These are phyloP conservation scores for Polypedilum pembai DNA, from an alignment of 1,140 invertebrate species.

Conservation along the genomic window DNA sequence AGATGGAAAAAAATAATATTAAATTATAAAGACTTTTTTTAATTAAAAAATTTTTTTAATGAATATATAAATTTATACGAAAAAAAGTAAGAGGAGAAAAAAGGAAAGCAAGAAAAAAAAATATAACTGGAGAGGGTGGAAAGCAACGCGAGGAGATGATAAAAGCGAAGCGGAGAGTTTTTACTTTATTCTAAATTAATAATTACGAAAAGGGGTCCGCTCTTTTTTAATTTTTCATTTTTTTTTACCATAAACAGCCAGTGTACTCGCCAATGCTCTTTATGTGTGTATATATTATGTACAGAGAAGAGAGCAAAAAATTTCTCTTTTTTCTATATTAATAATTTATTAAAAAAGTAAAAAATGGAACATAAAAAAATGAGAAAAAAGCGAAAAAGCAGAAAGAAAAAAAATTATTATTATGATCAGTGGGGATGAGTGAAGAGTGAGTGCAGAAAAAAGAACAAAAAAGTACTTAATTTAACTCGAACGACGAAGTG, in stretches of 20 bases:
- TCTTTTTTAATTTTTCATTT: constrained; percentile 20
- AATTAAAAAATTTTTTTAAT: constrained; percentile 28
- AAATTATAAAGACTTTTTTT: constrained; percentile 26
- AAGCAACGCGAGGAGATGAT: background rate
- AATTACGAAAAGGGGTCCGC: constrained; percentile 15
- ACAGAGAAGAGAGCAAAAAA: background rate
- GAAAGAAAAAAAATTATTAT: background rate
- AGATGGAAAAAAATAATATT: constrained; percentile 28
- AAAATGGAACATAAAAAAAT: constrained; percentile 28
- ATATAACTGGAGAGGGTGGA: background rate
- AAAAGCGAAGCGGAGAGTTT: constrained; percentile 12
- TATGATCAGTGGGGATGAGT: background rate
- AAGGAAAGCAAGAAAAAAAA: background rate
- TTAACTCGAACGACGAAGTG: constrained; percentile 9
- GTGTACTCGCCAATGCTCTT: background rate
- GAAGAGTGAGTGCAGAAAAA: background rate
- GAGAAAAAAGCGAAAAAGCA: constrained; percentile 4
- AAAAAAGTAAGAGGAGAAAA: background rate
- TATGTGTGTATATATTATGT: background rate
- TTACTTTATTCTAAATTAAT: constrained; percentile 20
- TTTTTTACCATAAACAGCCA: constrained; percentile 5
- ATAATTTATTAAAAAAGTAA: constrained; percentile 20
- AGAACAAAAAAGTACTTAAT: constrained; percentile 28
- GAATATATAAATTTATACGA: constrained; percentile 24
- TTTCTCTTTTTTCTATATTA: background rate